Evolutionary conservation across 2,888 invertebrate genomes (phyloP), one percentile per base, ranked within the genome.

Genomic region (Sminthurinus aureus): DNA sequence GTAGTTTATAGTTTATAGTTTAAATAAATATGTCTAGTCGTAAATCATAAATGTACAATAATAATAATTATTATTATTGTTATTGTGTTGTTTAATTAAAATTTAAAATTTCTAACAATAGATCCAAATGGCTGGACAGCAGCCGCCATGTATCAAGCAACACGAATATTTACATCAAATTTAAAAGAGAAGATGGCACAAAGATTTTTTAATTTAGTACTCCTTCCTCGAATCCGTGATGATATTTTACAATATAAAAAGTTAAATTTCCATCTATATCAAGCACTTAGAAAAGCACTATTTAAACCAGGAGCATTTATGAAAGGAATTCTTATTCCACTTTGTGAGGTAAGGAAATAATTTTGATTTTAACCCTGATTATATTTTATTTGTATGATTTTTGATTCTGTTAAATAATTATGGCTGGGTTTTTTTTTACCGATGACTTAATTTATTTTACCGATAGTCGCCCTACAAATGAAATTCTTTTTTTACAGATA

Each of bases 221-320:
- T 99, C 15, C 91, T 99, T 71, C 99, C 99, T 0, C 92, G 96
- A 84, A 92, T 99, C 26, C 92, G 99, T 82, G 99, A 99, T 91
- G 99, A 99, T 90, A 94, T 99, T 81, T 94, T 94, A 11, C 98
- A 98, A 91, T 99, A 95, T 90, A 98, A 98, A 91, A 93, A 96
- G 89, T 92, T 99, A 0, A 99, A 99, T 91, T 97, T 97, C 90
- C 99, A 99, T 91, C 92, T 99, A 51, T 99, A 98, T 90, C 96
- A 97, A 91, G 97, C 99, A 0, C 90, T 99, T 77, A 93, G 94
- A 86, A 98, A 98, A 91, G 93, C 99, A 0, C 92, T 99, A 0
- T 99, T 96, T 91, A 99, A 99, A 90, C 98, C 99, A 71, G 97
- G 96, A 26, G 99, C 96, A 71, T 99, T 99, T 89, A 98, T 99